Conservation (phyloP, 30 jellyfish, hydroid and myxozoan species). For the Cassiopea andromeda region DNA sequence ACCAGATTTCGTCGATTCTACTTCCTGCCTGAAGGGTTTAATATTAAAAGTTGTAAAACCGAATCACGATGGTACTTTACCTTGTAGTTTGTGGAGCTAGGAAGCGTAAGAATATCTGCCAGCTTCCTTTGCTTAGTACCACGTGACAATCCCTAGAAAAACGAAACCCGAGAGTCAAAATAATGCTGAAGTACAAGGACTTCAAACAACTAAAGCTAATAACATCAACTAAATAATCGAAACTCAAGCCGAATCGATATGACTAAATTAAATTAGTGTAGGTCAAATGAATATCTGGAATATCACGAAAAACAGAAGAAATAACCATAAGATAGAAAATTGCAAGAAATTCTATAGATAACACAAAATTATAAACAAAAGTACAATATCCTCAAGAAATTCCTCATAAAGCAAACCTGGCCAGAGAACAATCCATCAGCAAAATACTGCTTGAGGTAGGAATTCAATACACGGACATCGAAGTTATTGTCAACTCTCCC, state of each 20-base stretch:
- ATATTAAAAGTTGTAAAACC: neutral
- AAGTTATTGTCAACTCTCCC: constrained; percentile 92
- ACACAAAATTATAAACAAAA: neutral
- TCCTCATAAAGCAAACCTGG: constrained; percentile 13
- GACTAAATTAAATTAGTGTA: too few species aligned
- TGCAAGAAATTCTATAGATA: neutral
- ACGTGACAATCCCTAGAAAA: constrained; percentile 70
- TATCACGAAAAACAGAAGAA: too few species aligned
- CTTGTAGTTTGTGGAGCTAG: constrained; percentile 83
- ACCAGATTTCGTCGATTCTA: neutral
- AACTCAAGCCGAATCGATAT: too few species aligned
- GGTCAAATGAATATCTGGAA: too few species aligned
- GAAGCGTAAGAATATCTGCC: constrained; percentile 60
- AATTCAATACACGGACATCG: constrained; percentile 91
- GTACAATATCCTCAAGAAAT: neutral
- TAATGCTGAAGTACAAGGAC: neutral
- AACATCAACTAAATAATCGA: too few species aligned
- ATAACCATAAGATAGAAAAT: too few species aligned
- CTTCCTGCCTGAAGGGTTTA: neutral
- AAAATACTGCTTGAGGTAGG: constrained; percentile 86
- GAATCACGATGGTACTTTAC: constrained; percentile 35
- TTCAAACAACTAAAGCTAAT: neutral
- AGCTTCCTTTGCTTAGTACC: constrained; percentile 58
- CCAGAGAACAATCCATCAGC: constrained; percentile 78
- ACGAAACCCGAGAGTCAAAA: neutral